Conservation (phyloP, 2,888 invertebrate genomes). For the Cephus rjabovi region DNA sequence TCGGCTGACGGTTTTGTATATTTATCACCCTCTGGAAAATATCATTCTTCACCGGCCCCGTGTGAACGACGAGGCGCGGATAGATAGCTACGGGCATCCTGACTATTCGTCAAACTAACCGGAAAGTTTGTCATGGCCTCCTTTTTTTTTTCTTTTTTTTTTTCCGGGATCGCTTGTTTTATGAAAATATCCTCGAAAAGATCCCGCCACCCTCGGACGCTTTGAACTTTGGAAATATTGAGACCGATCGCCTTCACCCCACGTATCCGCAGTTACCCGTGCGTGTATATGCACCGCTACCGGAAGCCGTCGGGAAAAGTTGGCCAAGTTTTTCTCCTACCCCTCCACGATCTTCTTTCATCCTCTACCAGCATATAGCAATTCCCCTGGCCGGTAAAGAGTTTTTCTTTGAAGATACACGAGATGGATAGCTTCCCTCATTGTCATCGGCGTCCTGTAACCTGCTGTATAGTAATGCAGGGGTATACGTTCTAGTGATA, state of each 20-base stretch:
- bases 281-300: no score
- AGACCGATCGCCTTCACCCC: constrained; percentile 37
- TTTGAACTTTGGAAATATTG: constrained; percentile 39
- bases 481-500: no score
- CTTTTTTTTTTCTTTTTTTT: constrained; percentile 31
- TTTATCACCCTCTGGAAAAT: constrained; percentile 44
- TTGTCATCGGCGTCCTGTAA: no score
- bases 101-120: constrained; percentile 49
- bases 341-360: no score
- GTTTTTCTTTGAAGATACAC: no score
- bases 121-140: constrained; percentile 41
- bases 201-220: constrained; percentile 17
- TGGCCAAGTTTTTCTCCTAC: no score
- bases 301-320: no score
- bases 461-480: no score
- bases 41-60: constrained; percentile 39
- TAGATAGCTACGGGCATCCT: constrained; percentile 21
- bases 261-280: no score
- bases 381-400: no score
- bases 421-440: no score
- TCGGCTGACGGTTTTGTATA: constrained; percentile 28
- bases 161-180: constrained; percentile 26
- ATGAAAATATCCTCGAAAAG: constrained; percentile 29
- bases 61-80: constrained; percentile 16
- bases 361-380: no score